These are phyloP conservation scores for Dolichopus griseipennis DNA, from an alignment of 2,888 invertebrate species.

Conservation along the genomic window DNA sequence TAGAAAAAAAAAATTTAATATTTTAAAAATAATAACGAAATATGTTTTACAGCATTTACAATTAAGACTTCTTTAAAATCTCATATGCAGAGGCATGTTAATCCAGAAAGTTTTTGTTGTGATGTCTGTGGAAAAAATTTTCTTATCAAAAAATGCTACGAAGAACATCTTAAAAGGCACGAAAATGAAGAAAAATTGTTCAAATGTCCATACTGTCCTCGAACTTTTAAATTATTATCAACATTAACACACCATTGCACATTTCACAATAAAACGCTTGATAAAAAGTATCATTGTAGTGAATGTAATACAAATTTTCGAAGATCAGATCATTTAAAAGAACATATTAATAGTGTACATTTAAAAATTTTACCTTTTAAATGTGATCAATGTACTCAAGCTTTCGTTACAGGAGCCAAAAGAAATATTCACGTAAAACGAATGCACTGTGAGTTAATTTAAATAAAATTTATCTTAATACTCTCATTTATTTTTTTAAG, in stretches of 20 bases:
- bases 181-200: conserved; percentile 1
- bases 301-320: background rate
- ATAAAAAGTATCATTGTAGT: conserved; percentile 6
- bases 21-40: background rate
- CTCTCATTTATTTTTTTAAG: too few species aligned
- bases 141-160: background rate
- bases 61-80: background rate
- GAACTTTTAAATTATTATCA: conserved; percentile 1
- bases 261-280: background rate
- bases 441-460: background rate
- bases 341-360: conserved; percentile 3
- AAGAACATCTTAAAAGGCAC: background rate
- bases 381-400: background rate
- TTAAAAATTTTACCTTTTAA: conserved; percentile 2
- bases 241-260: background rate
- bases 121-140: background rate
- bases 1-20: too few species aligned
- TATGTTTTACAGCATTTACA: background rate
- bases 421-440: conserved; percentile 2
- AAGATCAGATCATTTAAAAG: conserved; percentile 10
- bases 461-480: background rate
- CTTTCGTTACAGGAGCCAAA: background rate
- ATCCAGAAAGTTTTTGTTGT: background rate
- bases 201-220: conserved; percentile 11
- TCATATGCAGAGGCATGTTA: background rate